Base-by-base conservation (phyloP, 2,113 vertebrate species). In the Lichenostomus cassidix region DNA sequence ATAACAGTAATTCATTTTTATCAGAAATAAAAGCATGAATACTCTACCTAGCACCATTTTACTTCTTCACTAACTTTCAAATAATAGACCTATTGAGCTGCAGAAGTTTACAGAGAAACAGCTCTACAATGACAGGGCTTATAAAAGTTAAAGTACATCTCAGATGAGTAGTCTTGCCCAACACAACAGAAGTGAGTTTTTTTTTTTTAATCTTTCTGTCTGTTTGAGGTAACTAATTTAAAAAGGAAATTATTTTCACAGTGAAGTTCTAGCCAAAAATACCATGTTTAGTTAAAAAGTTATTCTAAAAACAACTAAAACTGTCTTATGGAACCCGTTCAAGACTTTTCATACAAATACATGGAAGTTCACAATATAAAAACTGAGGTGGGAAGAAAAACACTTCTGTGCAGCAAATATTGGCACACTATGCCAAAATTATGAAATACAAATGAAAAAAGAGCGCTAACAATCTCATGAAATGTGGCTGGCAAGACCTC, bases 121-220 rank as follows among this genome's bases (percentile, higher is more conserved):
- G 7, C 7, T 58, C 24, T 79, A 10, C 3, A 27, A 31, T 56
- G 33, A 62, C 6, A 27, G 4, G 28, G 10, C 28, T 86, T 47
- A 56, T 3, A 70, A 27, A 73, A 92, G 20, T 33, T 75, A 47
- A 84, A 37, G 15, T 12, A 5, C 7, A 24, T 29, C 13, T 39
- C 59, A 52, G 33, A 55, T 0, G 1, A 82, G 13, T 12, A 47
- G 79, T 29, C 33, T 78, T 78, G 33, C 31, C 56, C 59, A 35
- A 87, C 24, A 68, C 3, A 83, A 68, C 0, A 6, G 8, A n/a
- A 63, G 16, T 15, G 4, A 22, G 3, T 0, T 20, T 56, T 23
- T 20, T 56, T 23, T 55, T 10, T 13, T 71, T 42, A 3, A 39
- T 4, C 1, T 42, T 83, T 49, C 19, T 21, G 21, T 21, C 27